Evolutionary conservation across 2,113 vertebrate species (phyloP).

Genomic region (Panthera leo): DNA sequence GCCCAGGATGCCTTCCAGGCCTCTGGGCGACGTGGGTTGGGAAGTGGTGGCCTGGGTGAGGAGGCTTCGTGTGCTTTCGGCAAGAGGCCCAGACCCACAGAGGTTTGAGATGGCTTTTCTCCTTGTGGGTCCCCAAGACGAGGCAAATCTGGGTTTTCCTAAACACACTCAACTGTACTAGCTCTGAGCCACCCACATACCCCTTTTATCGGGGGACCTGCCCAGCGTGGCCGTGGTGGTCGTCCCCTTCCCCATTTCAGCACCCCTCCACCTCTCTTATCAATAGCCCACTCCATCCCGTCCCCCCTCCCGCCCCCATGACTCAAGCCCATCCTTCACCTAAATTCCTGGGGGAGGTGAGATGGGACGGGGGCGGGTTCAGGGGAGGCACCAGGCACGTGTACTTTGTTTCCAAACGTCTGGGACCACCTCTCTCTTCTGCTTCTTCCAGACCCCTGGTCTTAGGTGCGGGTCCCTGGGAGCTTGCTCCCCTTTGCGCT

Average conservation of each 20-base stretch:
- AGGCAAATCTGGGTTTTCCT: background rate
- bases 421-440: background rate
- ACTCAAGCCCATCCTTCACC: background rate
- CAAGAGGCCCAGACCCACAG: background rate
- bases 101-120: background rate
- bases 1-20: background rate
- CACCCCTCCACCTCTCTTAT: background rate
- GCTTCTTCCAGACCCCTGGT: background rate
- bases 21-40: background rate
- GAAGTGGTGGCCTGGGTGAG: fast-evolving
- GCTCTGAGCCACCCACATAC: fast-evolving
- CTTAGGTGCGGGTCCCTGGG: fast-evolving
- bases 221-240: background rate
- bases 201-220: background rate
- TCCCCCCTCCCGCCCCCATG: background rate
- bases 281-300: background rate
- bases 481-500: fast-evolving
- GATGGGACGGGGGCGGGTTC: no score
- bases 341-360: background rate
- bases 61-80: background rate
- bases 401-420: background rate
- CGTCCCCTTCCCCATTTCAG: background rate
- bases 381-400: fast-evolving
- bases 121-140: background rate
- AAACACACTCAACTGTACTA: background rate